phyloP scores from a whole-genome alignment of 2,888 invertebrate species.

The Lasius fuliginosus region DNA sequence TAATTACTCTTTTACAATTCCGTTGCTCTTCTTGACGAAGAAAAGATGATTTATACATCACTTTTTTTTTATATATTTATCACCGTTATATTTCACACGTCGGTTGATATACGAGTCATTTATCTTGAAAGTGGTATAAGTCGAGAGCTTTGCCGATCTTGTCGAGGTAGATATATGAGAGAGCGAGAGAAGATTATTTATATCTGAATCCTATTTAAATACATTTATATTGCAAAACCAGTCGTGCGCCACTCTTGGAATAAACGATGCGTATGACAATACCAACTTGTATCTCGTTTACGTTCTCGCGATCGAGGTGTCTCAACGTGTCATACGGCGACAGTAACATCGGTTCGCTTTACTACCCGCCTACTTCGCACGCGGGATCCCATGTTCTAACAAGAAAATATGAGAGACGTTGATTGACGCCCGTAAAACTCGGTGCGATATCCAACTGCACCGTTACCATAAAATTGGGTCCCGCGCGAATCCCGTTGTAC shows the following conservation, averaged over 20 bases:
- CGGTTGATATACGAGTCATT: constrained; percentile 13
- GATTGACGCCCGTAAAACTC: constrained; percentile 51
- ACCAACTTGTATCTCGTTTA: constrained; percentile 41
- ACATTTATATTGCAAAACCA: constrained; percentile 32
- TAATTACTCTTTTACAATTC: not conserved
- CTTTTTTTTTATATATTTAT: not conserved
- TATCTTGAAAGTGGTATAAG: constrained; percentile 12
- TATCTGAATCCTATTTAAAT: constrained; percentile 21
- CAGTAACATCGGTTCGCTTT: constrained; percentile 48
- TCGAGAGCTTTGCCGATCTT: constrained; percentile 7
- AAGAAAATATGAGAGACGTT: constrained; percentile 52
- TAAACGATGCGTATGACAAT: constrained; percentile 39
- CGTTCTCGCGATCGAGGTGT: constrained; percentile 41
- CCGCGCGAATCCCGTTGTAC: constrained; percentile 31
- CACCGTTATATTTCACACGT: not conserved
- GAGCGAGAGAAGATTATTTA: not conserved
- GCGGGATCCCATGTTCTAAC: constrained; percentile 28
- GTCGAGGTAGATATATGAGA: not conserved
- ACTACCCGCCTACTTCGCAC: constrained; percentile 40
- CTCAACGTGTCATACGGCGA: constrained; percentile 40
- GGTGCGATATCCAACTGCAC: constrained; percentile 38
- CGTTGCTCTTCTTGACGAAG: not conserved
- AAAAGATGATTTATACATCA: not conserved
- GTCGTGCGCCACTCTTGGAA: constrained; percentile 18
- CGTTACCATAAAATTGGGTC: constrained; percentile 45